Percentiles rank a stretch among this genome's conserved stretches.
Conservation (phyloP, 2,888 invertebrate species). For the Taphrorychus bicolor region DNA sequence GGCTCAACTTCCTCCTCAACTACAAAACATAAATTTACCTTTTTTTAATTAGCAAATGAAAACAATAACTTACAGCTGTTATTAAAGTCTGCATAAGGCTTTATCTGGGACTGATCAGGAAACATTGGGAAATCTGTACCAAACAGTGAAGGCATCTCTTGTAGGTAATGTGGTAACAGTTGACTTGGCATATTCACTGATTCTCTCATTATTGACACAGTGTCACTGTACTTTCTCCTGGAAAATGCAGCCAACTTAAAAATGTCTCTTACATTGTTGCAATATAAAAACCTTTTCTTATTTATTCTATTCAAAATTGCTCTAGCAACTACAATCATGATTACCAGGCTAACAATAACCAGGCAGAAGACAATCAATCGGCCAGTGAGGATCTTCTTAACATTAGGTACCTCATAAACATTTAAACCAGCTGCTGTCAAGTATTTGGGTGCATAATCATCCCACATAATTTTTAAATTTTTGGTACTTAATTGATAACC, state of each 20-base stretch:
- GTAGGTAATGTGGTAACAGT: constrained; percentile 43
- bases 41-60: too few relatives aligned
- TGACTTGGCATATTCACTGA: constrained; percentile 33
- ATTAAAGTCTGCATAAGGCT: too few relatives aligned
- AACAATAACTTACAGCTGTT: too few relatives aligned
- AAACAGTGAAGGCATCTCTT: constrained; percentile 45
- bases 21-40: too few relatives aligned
- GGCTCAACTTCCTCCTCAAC: too few relatives aligned
- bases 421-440: constrained; percentile 25
- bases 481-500: constrained; percentile 44
- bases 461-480: constrained; percentile 44
- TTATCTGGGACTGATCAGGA: too few relatives aligned
- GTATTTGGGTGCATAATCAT: constrained; percentile 37
- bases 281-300: constrained; percentile 24
- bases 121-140: constrained; percentile 21
- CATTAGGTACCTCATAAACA: constrained; percentile 34
- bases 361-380: constrained; percentile 35
- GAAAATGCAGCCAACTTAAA: not conserved
- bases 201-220: constrained; percentile 30
- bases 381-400: constrained; percentile 22
- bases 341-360: constrained; percentile 31
- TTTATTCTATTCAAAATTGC: constrained; percentile 11
- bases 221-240: constrained; percentile 39
- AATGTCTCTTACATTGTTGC: not conserved
- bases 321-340: constrained; percentile 25